A percentile compares a stretch with the other conserved stretches of the same genome.
These are phyloP conservation scores for Agapostemon virescens DNA, from an alignment of 2,888 invertebrate species.

Conservation along the genomic window DNA sequence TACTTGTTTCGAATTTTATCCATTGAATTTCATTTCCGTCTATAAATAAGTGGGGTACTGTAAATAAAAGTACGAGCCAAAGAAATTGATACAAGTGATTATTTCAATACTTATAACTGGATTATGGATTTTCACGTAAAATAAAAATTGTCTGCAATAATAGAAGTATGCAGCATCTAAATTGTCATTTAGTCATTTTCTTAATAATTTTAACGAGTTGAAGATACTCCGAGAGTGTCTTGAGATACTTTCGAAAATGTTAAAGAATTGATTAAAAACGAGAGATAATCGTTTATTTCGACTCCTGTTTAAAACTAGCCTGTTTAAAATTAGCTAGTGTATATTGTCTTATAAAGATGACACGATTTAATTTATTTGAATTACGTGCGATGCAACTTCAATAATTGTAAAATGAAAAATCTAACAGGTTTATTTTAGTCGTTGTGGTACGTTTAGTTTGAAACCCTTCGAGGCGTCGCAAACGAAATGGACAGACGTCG, in stretches of 20 bases:
- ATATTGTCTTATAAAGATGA: too few species aligned
- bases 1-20: too few species aligned
- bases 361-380: too few species aligned
- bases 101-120: background rate
- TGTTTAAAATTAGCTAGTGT: too few species aligned
- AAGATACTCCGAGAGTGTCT: background rate
- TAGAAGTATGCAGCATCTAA: background rate
- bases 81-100: background rate
- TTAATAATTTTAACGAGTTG: background rate
- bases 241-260: background rate
- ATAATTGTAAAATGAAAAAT: too few species aligned
- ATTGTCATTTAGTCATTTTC: background rate
- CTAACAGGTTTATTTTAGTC: too few species aligned
- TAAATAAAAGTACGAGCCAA: background rate
- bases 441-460: too few species aligned
- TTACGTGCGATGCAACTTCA: too few species aligned
- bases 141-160: background rate
- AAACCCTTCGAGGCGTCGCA: background rate
- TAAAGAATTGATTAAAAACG: background rate
- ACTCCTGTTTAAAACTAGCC: background rate
- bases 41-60: too few species aligned
- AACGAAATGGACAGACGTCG: constrained; percentile 8
- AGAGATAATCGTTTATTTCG: background rate
- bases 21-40: too few species aligned
- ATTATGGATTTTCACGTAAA: background rate